Conservation (phyloP, 2,888 invertebrate genomes). For the Sipha maydis region DNA sequence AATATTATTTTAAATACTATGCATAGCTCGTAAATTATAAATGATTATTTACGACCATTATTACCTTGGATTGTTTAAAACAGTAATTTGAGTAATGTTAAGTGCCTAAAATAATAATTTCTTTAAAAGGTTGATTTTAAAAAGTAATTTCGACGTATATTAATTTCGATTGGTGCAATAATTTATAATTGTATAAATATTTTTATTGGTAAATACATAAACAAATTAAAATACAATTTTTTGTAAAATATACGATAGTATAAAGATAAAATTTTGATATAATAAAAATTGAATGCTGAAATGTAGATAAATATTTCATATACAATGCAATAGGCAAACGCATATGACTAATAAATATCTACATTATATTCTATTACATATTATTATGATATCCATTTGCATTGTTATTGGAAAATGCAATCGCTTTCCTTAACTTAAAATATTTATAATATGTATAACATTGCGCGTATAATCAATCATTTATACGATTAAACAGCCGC, state of each 20-base stretch:
- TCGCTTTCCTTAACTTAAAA: too few relatives aligned
- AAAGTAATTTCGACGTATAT: neutral
- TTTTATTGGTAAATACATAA: neutral
- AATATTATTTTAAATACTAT: conserved; percentile 7
- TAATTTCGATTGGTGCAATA: neutral
- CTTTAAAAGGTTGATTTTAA: neutral
- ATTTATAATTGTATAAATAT: neutral
- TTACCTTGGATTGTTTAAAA: neutral
- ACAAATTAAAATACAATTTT: neutral
- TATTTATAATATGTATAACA: too few relatives aligned
- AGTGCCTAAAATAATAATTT: neutral
- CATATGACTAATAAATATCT: too few relatives aligned
- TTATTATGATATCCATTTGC: too few relatives aligned
- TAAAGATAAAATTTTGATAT: neutral
- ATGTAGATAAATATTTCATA: neutral
- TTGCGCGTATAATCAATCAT: too few relatives aligned
- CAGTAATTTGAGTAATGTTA: neutral
- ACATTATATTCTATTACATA: too few relatives aligned
- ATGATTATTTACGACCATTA: conserved; percentile 1
- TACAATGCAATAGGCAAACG: too few relatives aligned
- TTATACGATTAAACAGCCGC: too few relatives aligned
- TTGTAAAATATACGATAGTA: neutral
- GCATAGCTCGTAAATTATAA: neutral
- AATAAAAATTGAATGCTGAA: neutral
- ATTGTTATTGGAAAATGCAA: too few relatives aligned